phyloP scores from a whole-genome alignment of 2,888 invertebrate genomes.

The Gymnoscelis rufifasciata region DNA sequence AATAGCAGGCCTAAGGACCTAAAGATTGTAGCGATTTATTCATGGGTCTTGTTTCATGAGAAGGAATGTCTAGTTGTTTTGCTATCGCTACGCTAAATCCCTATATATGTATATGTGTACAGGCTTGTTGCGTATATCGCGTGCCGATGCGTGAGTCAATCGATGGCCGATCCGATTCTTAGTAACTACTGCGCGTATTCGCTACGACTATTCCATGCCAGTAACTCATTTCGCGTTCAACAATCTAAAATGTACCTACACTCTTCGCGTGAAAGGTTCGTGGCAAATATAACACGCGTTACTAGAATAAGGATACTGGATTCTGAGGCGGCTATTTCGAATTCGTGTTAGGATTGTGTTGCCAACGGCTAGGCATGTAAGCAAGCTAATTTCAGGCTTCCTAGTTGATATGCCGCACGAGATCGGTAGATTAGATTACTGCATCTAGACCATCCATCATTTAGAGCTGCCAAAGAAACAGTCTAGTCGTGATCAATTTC shows the following conservation, averaged over 20 bases:
- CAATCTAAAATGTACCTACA: neutral
- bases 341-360: conserved; percentile 18
- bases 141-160: conserved; percentile 25
- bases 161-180: conserved; percentile 21
- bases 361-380: conserved; percentile 10
- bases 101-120: conserved; percentile 10
- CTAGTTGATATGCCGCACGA: neutral
- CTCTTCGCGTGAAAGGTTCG: neutral
- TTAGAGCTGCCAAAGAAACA: no score
- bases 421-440: neutral
- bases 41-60: neutral
- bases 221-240: neutral
- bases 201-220: conserved; percentile 4
- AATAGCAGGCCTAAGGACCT: neutral
- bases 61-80: conserved; percentile 7
- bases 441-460: neutral
- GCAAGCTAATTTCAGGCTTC: conserved; percentile 2
- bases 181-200: conserved; percentile 14
- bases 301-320: conserved; percentile 4
- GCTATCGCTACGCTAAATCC: conserved; percentile 13
- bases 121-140: conserved; percentile 17
- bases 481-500: no score
- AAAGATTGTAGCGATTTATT: neutral
- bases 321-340: conserved; percentile 20
- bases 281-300: no score